Evolutionary conservation across 2,888 invertebrate genomes (phyloP), one percentile per base, ranked within the genome.

Genomic region (Lochmaea capreae): DNA sequence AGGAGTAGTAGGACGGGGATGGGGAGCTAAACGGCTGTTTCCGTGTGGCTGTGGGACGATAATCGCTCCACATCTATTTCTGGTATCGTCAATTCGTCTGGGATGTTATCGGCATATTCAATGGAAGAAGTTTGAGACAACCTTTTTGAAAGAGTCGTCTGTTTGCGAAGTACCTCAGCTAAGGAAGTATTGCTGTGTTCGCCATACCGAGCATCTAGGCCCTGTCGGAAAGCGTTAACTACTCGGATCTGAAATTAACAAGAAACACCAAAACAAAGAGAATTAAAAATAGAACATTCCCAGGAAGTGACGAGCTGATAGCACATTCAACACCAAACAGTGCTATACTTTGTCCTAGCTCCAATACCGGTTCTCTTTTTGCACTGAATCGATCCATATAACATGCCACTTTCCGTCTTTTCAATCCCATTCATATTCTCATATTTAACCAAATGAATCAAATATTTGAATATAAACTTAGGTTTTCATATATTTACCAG

Each of bases 171-270:
- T 88, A 95, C 96, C 90, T 96, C 96, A 79, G 96, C 96, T 88
- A 96, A 92, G 89, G 96, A 95, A 88, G 95, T 94, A 91, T 94
- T 95, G 88, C 94, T 94, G 90, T 95, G 94, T 90, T 96, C 96
- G 89, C 96, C 95, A 87, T 93, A 93, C 87, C 97, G 95, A 88
- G 96, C 93, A 91, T 98, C 98, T 90, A 98, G 93, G 89, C 98
- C 98, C 93, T 98, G 97, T 90, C 99, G 98, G 93, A 99, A 99
- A 91, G 99, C 99, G 92, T 99, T 99, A 91, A 99, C 98, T 92
- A 99, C 99, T 92, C 99, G 98, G 90, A 99, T 99, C 99, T 99
- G 95, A 89, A 91, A 91, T 88, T 83, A 85, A 87, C 86, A 87
- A 87, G 86, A 87, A 87, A 87, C 86, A 88, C 87, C 87, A 87